Evolutionary conservation across 2,797 vertebrate species (phyloP).

Genomic region (Sebastes diploproa): DNA sequence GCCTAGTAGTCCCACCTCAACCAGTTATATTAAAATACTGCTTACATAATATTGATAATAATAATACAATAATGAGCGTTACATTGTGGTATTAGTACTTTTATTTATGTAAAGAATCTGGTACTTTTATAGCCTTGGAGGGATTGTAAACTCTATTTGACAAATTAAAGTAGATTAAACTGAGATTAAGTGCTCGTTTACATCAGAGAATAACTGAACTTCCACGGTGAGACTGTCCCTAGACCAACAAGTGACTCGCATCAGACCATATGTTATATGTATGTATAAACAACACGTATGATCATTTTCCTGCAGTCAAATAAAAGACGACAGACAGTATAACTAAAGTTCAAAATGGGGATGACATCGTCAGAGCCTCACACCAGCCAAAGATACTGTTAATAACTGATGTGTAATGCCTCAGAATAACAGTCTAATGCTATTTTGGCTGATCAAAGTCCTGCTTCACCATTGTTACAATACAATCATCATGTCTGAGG

Average conservation of each 20-base stretch:
- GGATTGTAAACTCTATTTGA: background rate
- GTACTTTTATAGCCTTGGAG: background rate
- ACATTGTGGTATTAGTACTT: background rate
- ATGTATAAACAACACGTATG: background rate
- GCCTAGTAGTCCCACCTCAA: background rate
- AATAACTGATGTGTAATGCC: background rate
- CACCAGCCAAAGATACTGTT: background rate
- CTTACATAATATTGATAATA: background rate
- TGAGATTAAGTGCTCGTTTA: background rate
- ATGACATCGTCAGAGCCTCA: background rate
- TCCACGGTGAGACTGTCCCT: background rate
- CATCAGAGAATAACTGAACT: background rate
- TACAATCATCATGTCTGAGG: conserved; percentile 46
- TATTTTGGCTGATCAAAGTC: conserved; percentile 67
- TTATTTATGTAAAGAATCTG: background rate
- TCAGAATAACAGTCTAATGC: conserved; percentile 24
- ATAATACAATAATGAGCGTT: background rate
- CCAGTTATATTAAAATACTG: background rate
- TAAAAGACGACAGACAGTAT: background rate
- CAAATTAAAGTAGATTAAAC: background rate
- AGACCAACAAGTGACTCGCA: background rate
- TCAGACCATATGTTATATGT: background rate
- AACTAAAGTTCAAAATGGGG: background rate
- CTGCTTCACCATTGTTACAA: conserved; percentile 61
- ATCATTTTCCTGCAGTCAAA: background rate